Base-by-base conservation (phyloP, 2,113 vertebrate species). In the Pongo abelii region DNA sequence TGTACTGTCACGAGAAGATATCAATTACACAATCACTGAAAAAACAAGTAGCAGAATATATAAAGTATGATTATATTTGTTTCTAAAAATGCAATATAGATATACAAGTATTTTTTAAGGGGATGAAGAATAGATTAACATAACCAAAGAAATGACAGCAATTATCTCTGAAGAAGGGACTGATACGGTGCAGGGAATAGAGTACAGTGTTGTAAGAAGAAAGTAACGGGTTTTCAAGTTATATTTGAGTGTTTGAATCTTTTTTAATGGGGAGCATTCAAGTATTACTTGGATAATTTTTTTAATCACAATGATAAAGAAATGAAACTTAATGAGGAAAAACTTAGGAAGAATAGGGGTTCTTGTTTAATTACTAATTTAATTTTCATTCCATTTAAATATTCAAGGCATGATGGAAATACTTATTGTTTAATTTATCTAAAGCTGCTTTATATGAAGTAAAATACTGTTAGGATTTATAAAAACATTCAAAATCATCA, bases 381-480 rank as follows among this genome's bases (percentile, higher is more conserved):
- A 84, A 70, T 70, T 78, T 91, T 93, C 46, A 88, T 74, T 83
- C 43, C 1, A 74, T 78, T 72, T 90, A 30, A 91, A 90, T 80
- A 91, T 22, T 50, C 30, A 90, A 94, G 89, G 18, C 32, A 89
- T 27, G 40, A 81, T 93, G 22, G n/a, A 96, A 84, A 94, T 90
- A 74, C 8, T 91, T 84, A 77, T 3, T 55, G 13, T 30, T 92
- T 50, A 93, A 67, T 85, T 80, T 89, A 74, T n/a, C 75, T 80
- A 90, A 86, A 92, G 43, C 9, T 87, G 14, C 46, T 59, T 84
- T 83, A 94, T 52, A 67, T 97, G 48, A 92, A 92, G 30, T 87
- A 84, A 95, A 97, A 95, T 87, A 9, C 50, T 93, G 13, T 59
- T 93, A 18, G 43, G 35, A 95, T 69, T 92, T 79, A 69, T 77